Evolutionary conservation across 2,797 vertebrate species (phyloP).

Genomic region (Carcharodon carcharias): DNA sequence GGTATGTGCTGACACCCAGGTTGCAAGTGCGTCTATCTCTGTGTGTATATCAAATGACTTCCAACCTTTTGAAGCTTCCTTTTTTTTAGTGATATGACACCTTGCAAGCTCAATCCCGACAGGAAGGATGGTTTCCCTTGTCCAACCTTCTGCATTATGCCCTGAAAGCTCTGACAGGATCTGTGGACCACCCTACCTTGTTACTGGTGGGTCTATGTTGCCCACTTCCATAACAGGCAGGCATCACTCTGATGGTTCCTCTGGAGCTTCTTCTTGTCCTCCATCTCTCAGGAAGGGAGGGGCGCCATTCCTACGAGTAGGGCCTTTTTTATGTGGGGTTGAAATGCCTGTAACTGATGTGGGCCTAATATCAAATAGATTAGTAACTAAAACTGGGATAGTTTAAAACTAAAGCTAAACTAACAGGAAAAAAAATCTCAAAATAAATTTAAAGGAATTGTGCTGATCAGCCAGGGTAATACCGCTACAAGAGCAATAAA

Average conservation of each 20-base stretch:
- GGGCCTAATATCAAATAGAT: neutral
- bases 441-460: too few relatives aligned
- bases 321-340: neutral
- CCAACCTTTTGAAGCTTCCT: too few relatives aligned
- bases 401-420: neutral
- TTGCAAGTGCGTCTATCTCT: too few relatives aligned
- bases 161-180: neutral
- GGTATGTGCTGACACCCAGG: too few relatives aligned
- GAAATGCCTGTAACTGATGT: neutral
- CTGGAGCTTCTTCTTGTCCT: neutral
- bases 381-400: neutral
- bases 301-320: neutral
- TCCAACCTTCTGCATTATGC: neutral
- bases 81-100: too few relatives aligned
- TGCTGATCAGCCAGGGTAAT: too few relatives aligned
- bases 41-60: too few relatives aligned
- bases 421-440: neutral
- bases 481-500: too few relatives aligned
- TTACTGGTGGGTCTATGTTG: neutral
- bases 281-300: neutral
- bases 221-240: neutral
- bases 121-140: neutral
- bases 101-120: neutral
- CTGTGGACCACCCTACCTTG: neutral
- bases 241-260: neutral